Base-by-base conservation (phyloP, 2,113 vertebrate species). In the Platichthys stellatus region DNA sequence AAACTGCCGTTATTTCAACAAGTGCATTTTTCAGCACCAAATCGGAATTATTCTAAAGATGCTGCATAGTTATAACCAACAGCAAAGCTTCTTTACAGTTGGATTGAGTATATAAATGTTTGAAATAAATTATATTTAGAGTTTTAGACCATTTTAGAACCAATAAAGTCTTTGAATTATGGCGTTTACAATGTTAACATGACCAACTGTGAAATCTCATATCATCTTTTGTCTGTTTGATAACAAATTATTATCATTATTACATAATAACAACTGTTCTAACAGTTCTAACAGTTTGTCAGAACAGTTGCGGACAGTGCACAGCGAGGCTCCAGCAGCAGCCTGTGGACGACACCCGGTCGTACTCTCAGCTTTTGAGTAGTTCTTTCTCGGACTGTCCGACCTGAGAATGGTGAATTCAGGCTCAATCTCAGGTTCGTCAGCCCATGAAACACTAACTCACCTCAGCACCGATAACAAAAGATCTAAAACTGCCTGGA, bases 391-490 rank as follows among this genome's bases (percentile, higher is more conserved):
- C 95, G 96, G 97, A 96, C 98, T 98, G 97, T 97, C 96, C 92
- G 89, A 93, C 95, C 95, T 97, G 96, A 97, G 97, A 97, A 98
- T 97, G 97, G 93, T 96, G 91, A 91, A 85, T 83, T 76, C 81
- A 75, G 88, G 91, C 88, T 96, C 97, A 96, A 94, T 98, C 97
- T 98, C 97, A 97, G 97, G 97, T 95, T 95, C 82, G 97, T 98
- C 98, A 98, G 97, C 96, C 97, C 95, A 93, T 86, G 95, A 97
- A 96, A 92, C 15, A 91, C 93, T 84, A 85, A 86, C 94, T 96
- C 92, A 51, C 72, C 54, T 73, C 87, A 66, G 82, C 89, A 74
- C 62, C 20, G 5, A 51, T 20, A 45, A 62, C 18, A 40, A 5
- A 15, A 15, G 9, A 13, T 2, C 28, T 0, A 72, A 53, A 64